phyloP scores from a whole-genome alignment of 2,888 invertebrate species.

The Patella caerulea region DNA sequence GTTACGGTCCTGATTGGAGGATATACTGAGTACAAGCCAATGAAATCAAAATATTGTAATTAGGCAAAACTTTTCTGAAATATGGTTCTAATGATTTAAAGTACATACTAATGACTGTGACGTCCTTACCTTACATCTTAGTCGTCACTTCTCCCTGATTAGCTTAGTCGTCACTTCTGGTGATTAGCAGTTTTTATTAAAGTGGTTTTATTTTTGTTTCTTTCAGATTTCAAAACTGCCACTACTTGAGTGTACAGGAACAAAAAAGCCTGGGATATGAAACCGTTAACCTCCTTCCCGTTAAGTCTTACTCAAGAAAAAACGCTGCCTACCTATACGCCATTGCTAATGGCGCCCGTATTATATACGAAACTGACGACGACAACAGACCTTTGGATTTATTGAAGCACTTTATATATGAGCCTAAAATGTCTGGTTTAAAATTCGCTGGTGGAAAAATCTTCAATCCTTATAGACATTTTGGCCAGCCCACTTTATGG shows the following conservation, averaged over 20 bases:
- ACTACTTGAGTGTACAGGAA: background rate
- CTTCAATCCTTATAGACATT: constrained; percentile 36
- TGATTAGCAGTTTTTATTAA: no score
- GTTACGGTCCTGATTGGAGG: no score
- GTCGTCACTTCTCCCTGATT: no score
- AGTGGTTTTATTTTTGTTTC: background rate
- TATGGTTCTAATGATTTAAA: no score
- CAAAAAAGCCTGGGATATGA: background rate
- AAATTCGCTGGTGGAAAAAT: background rate
- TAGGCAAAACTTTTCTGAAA: no score
- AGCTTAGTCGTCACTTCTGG: no score
- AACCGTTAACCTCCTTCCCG: background rate
- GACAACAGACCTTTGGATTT: background rate
- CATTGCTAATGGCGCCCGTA: background rate
- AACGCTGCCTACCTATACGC: constrained; percentile 2
- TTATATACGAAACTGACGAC: background rate
- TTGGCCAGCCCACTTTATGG: constrained; percentile 60
- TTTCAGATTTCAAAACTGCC: background rate
- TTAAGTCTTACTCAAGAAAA: background rate
- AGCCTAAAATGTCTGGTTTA: background rate
- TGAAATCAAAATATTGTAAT: no score
- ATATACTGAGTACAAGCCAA: no score
- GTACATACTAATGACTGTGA: no score
- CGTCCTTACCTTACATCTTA: no score
- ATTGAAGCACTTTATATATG: background rate